Conservation (phyloP, 2,888 invertebrate species). For the Horisme vitalbata region DNA sequence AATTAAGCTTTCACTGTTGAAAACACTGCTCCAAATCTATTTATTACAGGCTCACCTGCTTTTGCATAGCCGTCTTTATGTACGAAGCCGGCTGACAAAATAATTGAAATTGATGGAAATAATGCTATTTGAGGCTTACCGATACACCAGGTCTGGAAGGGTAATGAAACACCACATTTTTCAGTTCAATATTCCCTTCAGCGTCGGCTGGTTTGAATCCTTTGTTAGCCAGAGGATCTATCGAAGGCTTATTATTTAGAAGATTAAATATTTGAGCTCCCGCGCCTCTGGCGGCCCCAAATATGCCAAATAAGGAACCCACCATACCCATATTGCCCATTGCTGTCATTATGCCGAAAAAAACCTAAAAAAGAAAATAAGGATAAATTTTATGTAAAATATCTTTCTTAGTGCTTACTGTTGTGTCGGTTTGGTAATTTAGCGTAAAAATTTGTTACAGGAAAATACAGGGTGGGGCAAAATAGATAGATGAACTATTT, state of each 20-base stretch:
- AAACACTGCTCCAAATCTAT: no score
- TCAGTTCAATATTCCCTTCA: constrained; percentile 85
- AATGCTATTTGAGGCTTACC: constrained; percentile 74
- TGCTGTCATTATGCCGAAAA: constrained; percentile 78
- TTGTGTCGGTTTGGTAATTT: no score
- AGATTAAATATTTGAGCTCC: constrained; percentile 88
- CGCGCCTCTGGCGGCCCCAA: constrained; percentile 89
- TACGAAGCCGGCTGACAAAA: no score
- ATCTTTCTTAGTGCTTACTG: no score
- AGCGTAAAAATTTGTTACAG: no score
- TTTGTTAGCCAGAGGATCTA: constrained; percentile 85
- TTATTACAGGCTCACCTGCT: no score
- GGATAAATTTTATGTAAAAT: no score
- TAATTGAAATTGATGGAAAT: no score
- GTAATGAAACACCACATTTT: constrained; percentile 88
- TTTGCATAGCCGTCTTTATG: no score
- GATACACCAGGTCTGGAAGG: constrained; percentile 88
- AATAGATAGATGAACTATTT: no score
- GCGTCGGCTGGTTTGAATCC: constrained; percentile 82
- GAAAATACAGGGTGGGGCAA: no score
- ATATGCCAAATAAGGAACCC: constrained; percentile 81
- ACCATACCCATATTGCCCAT: constrained; percentile 41
- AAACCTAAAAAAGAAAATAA: constrained; percentile 22
- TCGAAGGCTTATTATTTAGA: constrained; percentile 86
- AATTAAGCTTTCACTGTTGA: no score